Evolutionary conservation across 2,888 invertebrate species (phyloP), one percentile per base, ranked within the genome.

Genomic region (Xestia xanthographa): DNA sequence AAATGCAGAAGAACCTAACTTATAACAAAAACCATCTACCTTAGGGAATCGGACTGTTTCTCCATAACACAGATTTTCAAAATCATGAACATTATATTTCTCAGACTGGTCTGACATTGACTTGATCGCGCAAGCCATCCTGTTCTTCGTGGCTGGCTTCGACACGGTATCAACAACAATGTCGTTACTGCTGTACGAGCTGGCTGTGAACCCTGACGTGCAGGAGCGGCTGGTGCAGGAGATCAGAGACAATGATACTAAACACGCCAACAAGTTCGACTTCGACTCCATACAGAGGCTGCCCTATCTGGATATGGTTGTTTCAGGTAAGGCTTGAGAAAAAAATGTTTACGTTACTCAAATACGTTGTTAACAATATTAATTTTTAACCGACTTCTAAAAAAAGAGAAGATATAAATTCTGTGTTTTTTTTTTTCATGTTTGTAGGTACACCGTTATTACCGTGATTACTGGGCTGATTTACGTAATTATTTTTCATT

Each of bases 231-330:
- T 98, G 0, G 94, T 93, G 5, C 86, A 95, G 66, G 97, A 97
- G 93, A 97, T 98, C 63, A 94, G 91, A 43, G 95, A 97, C 41
- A 93, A 95, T 12, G 91, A 95, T 8, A 86, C 84, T 0, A 93
- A 94, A n/a, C 92, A 94, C 20, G 94, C 92, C 0, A 95, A 93
- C 8, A 93, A 93, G n/a, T 90, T 97, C 0, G 95, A 93, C 66
- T 97, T 97, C 82, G 97, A 96, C 45, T 92, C 93, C 0, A 90
- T 97, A 1, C 94, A 96, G 77, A 94, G 93, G 41, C 95, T 97
- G 97, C 94, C 95, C 43, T 97, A 97, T 80, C 88, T 97, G 93
- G 97, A 97, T 73, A 97, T 97, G 97, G 97, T 97, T 1, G 89
- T 97, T 0, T 97, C 97, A 88, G 97, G 97, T 97, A 86, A 84